These are phyloP conservation scores for Drosophila atroscutellata DNA, from an alignment of 2,888 invertebrate genomes.

Conservation along the genomic window DNA sequence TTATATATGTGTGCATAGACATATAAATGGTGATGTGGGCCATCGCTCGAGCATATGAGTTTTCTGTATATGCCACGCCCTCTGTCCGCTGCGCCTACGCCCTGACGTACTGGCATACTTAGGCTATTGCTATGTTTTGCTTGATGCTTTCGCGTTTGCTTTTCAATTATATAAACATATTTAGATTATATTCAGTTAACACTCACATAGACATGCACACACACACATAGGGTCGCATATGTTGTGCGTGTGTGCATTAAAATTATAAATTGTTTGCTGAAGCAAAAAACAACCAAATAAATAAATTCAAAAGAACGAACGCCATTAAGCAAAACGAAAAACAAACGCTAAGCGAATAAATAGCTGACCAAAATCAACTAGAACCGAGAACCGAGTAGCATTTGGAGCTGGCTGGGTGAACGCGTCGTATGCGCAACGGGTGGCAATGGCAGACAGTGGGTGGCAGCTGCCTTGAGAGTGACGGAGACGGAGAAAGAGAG, in stretches of 20 bases:
- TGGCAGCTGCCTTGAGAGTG: conserved; percentile 48
- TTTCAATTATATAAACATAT: conserved; percentile 81
- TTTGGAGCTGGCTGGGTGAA: conserved; percentile 28
- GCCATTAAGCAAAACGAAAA: conserved; percentile 23
- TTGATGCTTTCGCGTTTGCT: conserved; percentile 74
- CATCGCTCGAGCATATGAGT: conserved; percentile 47
- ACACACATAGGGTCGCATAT: conserved; percentile 15
- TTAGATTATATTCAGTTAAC: conserved; percentile 76
- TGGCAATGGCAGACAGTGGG: not conserved
- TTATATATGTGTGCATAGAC: not conserved
- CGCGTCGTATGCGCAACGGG: conserved; percentile 49
- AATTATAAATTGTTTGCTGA: conserved; percentile 79
- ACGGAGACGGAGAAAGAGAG: conserved; percentile 26
- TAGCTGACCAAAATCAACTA: conserved; percentile 62
- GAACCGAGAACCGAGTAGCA: conserved; percentile 9
- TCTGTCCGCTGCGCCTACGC: not conserved
- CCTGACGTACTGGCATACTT: conserved; percentile 63
- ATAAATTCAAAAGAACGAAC: conserved; percentile 54
- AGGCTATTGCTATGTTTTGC: conserved; percentile 51
- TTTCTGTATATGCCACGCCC: conserved; percentile 55
- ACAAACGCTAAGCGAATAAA: conserved; percentile 57
- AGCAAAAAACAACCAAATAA: conserved; percentile 72
- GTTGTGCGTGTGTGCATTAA: conserved; percentile 70
- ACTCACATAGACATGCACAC: conserved; percentile 26
- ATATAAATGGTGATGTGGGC: conserved; percentile 21